Evolutionary conservation across 2,113 vertebrate genomes (phyloP).

Genomic region (Collichthys lucidus): DNA sequence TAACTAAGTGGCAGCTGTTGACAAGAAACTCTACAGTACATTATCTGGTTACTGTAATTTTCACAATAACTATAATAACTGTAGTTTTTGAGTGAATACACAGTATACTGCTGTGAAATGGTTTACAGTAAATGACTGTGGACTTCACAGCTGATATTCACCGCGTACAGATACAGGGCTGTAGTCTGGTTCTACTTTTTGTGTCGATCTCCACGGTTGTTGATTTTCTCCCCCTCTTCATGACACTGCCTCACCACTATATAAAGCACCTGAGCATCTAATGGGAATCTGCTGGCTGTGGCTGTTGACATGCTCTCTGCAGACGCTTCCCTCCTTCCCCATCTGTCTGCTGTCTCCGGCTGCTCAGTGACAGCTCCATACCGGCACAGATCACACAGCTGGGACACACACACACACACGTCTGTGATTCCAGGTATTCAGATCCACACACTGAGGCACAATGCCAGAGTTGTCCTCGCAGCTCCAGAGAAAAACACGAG

Average conservation of each 20-base stretch:
- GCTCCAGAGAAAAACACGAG: conserved; percentile 21
- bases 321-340: conserved; percentile 61
- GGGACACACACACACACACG: conserved; percentile 24
- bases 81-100: too few species aligned
- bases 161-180: not conserved
- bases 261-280: conserved; percentile 67
- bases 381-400: conserved; percentile 37
- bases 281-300: conserved; percentile 64
- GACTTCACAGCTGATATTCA: too few species aligned
- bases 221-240: not conserved
- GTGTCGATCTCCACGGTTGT: not conserved
- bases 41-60: too few species aligned
- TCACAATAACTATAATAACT: too few species aligned
- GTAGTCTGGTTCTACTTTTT: conserved; percentile 4
- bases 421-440: conserved; percentile 22
- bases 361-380: conserved; percentile 67
- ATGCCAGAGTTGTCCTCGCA: conserved; percentile 16
- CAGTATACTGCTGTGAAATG: too few species aligned
- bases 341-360: conserved; percentile 63
- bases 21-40: too few species aligned
- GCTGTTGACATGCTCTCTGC: conserved; percentile 56
- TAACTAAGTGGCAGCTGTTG: too few species aligned
- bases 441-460: conserved; percentile 5
- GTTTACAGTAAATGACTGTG: too few species aligned
- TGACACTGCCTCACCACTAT: conserved; percentile 13